Evolutionary conservation across 1,140 invertebrate genomes (phyloP).

Genomic region (Drosophila melanogaster): DNA sequence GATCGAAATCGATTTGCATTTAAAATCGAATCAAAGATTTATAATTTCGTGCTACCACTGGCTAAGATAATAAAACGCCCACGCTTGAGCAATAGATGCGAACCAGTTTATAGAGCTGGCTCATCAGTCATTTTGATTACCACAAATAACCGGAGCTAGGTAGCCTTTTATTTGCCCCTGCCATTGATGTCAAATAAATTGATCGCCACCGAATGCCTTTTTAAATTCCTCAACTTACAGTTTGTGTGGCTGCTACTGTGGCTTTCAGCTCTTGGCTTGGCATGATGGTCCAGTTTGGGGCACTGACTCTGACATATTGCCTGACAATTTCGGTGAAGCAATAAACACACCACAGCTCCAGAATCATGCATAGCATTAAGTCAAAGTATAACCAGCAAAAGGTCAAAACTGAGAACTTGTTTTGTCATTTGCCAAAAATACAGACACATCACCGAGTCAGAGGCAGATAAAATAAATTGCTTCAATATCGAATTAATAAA

Average conservation of each 20-base stretch:
- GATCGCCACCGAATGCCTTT: constrained; percentile 40
- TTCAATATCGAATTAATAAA: constrained; percentile 66
- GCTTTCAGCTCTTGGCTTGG: constrained; percentile 5
- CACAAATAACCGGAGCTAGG: constrained; percentile 55
- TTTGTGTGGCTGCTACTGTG: constrained; percentile 36
- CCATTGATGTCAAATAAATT: constrained; percentile 65
- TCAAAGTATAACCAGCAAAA: constrained; percentile 45
- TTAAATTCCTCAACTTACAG: constrained; percentile 60
- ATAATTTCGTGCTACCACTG: constrained; percentile 54
- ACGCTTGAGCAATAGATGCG: constrained; percentile 45
- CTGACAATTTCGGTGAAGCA: constrained; percentile 55
- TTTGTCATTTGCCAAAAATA: constrained; percentile 58
- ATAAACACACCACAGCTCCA: constrained; percentile 40
- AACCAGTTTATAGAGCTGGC: constrained; percentile 64
- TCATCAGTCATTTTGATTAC: constrained; percentile 79
- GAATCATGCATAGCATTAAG: constrained; percentile 44
- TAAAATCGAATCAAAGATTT: constrained; percentile 67
- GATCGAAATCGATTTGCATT: constrained; percentile 73
- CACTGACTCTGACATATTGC: constrained; percentile 62
- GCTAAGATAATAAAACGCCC: constrained; percentile 52
- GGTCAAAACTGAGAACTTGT: constrained; percentile 67
- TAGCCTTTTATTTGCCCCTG: constrained; percentile 25
- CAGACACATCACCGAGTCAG: constrained; percentile 18
- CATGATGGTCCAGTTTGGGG: constrained; percentile 41
- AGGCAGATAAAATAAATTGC: constrained; percentile 56